Evolutionary conservation across 2,113 vertebrate species (phyloP), one percentile per base, ranked within the genome.

Genomic region (Laticauda colubrina): DNA sequence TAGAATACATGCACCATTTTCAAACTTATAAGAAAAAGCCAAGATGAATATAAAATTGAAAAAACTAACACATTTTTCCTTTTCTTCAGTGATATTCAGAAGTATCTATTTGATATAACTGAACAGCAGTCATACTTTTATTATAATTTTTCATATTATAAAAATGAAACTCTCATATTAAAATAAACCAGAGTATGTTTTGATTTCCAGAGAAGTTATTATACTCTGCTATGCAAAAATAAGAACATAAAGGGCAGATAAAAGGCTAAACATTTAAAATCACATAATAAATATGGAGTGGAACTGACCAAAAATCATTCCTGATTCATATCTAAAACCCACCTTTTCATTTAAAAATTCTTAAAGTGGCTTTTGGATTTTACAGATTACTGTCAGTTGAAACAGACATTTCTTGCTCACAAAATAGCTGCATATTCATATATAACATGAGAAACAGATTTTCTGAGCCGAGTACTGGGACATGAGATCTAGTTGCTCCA

Each of bases 91-190:
- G 0, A 7, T 9, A 91, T 94, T 94, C 91, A 93, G 92, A 93
- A 93, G 0, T 3, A 56, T 91, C 89, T 91, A 90, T 45, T 93
- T 7, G 11, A 93, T 45, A 90, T 8, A 93, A 43, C 93, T 54
- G 91, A 93, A 96, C 94, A 90, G 53, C 57, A 92, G 92, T 7
- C 87, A n/a, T 91, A 48, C 93, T 4, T 85, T 86, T 94, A 87
- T 5, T 75, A 2, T 93, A 91, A 39, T 89, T 9, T 90, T 12
- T 0, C 1, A 54, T 15, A 7, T 10, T 29, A 21, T 51, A 48
- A 20, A 87, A 92, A 93, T 92, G 89, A 23, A n/a, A 2, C 89
- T 93, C 87, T 92, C 43, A 85, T 88, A 92, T 90, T 18, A 93
- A 18, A n/a, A 0, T 69, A 57, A 56, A 43, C 88, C 86, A 54